These are phyloP conservation scores for Oryzias woworae DNA, from an alignment of 2,113 vertebrate species.

Conservation along the genomic window DNA sequence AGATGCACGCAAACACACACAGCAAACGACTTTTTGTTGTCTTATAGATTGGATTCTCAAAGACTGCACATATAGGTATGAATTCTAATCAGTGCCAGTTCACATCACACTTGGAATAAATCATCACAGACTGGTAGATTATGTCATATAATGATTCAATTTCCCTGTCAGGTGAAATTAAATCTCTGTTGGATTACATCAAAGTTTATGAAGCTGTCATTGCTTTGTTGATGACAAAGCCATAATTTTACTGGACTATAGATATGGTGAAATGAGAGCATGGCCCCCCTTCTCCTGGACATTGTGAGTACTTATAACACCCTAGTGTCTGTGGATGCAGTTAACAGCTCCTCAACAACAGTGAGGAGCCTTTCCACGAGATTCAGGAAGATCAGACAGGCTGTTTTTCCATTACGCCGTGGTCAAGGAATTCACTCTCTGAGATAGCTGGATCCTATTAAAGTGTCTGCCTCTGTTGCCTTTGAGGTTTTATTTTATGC, in stretches of 20 bases:
- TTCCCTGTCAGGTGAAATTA: constrained; percentile 76
- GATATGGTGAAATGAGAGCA: constrained; percentile 59
- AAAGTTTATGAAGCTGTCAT: constrained; percentile 78
- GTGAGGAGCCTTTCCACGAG: constrained; percentile 26
- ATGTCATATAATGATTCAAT: constrained; percentile 73
- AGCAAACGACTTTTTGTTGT: constrained; percentile 30
- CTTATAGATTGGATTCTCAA: constrained; percentile 56
- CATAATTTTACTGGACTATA: constrained; percentile 65
- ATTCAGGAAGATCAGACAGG: constrained; percentile 41
- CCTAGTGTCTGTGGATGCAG: constrained; percentile 19
- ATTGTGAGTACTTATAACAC: constrained; percentile 23
- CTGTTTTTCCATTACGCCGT: constrained; percentile 66
- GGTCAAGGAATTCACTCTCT: constrained; percentile 65
- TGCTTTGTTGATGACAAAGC: constrained; percentile 61
- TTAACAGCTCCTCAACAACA: constrained; percentile 25
- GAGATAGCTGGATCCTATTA: constrained; percentile 66
- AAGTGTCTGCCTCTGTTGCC: constrained; percentile 39
- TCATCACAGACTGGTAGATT: constrained; percentile 68
- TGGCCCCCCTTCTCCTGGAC: constrained; percentile 9
- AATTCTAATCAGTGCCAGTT: constrained; percentile 66
- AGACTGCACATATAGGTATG: constrained; percentile 47
- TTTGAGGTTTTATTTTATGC: constrained; percentile 64
- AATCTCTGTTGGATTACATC: constrained; percentile 75
- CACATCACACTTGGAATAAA: constrained; percentile 62
- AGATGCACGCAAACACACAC: constrained; percentile 10